Evolutionary conservation across 2,113 vertebrate genomes (phyloP), one percentile per base, ranked within the genome.

Genomic region (rabbit (Oryctolagus cuniculus)): DNA sequence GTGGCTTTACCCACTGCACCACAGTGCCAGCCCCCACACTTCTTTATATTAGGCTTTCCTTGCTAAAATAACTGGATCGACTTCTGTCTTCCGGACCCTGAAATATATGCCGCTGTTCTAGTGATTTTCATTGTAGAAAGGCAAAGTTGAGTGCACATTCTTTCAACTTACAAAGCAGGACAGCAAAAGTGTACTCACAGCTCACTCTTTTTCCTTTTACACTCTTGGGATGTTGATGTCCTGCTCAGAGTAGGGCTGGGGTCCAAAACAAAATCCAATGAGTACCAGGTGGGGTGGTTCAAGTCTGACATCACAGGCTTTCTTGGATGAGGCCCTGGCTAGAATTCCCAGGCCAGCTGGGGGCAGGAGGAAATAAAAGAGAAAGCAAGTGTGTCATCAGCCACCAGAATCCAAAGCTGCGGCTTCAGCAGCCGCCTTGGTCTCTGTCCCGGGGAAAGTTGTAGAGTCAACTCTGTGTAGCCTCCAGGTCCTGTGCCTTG

Each of bases 231-330:
- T 3, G 3, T 7, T 53, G 44, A 27, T 49, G 78, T 87, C 69
- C 25, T 82, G 21, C 6, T 22, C 82, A 12, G 58, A 44, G 63
- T 69, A 90, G n/a, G 61, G 31, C n/a, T 51, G 58, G 4, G 11
- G 1, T 49, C 81, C 44, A 21, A 38, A 22, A 58, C 64, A 51
- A 10, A 75, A 66, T 21, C 34, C 84, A 83, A 15, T 1, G 3
- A 29, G 61, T 44, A 44, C 17, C 0, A 11, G 9, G 2, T 11
- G 63, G 24, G 55, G 0, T 1, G 0, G 16, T 38, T 44, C 44
- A 44, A 44, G 44, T 44, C 44, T 44, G 19, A 21, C 34, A 44
- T 1, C 82, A 38, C 61, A 53, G n/a, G 5, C 24, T 44, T 10
- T 29, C 13, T 15, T 75, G 66, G 24, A 12, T n/a, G 3, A 69